A percentile compares a stretch with the other conserved stretches of the same genome.
These are phyloP conservation scores for Xestia sexstrigata DNA, from an alignment of 2,888 invertebrate species.

Conservation along the genomic window DNA sequence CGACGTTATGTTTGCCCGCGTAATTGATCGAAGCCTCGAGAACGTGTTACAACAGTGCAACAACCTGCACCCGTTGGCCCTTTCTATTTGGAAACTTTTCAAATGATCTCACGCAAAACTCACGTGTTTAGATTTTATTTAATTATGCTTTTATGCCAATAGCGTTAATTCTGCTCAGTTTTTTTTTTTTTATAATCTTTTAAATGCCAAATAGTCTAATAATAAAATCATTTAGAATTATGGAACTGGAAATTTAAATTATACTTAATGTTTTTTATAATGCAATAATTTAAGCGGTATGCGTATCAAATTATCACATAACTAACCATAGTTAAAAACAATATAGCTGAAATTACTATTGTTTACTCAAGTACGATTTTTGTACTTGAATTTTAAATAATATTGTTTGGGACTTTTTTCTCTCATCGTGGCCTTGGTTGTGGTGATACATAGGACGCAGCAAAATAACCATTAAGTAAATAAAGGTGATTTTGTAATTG, in stretches of 20 bases:
- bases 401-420: neutral
- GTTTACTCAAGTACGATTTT: neutral
- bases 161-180: neutral
- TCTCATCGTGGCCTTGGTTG: neutral
- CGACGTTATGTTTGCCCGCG: conserved; percentile 26
- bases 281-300: conserved; percentile 11
- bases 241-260: conserved; percentile 5
- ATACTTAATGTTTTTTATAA: neutral
- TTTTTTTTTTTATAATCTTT: neutral
- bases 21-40: conserved; percentile 51
- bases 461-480: neutral
- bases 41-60: conserved; percentile 56
- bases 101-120: neutral
- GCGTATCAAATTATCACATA: conserved; percentile 36
- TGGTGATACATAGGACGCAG: neutral
- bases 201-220: neutral
- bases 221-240: neutral
- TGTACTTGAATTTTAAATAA: neutral
- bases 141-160: neutral
- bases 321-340: neutral
- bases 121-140: neutral
- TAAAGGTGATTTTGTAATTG: neutral
- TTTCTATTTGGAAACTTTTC: conserved; percentile 43
- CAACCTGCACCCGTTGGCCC: conserved; percentile 51
- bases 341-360: conserved; percentile 6